Base-by-base conservation (phyloP, 1,140 invertebrate species). In the Medauroidea extradentata region DNA sequence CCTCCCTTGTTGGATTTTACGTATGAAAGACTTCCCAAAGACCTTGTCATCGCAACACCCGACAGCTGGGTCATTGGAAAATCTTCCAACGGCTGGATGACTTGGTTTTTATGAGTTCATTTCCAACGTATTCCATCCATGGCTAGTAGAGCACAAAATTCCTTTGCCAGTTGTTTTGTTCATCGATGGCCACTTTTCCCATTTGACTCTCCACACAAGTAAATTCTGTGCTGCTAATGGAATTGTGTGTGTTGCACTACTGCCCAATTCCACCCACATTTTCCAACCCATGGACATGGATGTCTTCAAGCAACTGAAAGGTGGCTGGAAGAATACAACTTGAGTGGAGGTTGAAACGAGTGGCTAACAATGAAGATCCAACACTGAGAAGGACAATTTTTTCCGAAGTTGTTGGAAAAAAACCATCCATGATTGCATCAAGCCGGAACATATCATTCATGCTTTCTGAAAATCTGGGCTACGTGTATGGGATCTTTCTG, bases 71-170 rank as follows among this genome's bases (percentile, higher is more conserved):
- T 62, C 34, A 46, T 72, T 29, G 74, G 75, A 7, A 57, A 59
- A 23, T 65, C 69, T n/a, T 69, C 73, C 18, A 71, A 60, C 21
- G 71, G 74, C 5, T 78, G 74, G 75, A 76, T 75, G 71, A 75
- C 53, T 41, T 65, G 25, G 21, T 66, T 78, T 76, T 62, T 77
- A 68, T 60, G 67, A 77, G 64, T 77, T 72, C 58, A 61, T 75
- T 23, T 59, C 65, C n/a, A 72, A 75, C 61, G 65, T 72, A 11
- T 76, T 76, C 66, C 13, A 71, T 48, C 72, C 67, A 44, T 75
- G 70, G 68, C 25, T 76, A 38, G 63, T 46, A 56, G 13, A 71
- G 63, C 59, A 72, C n/a, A 65, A 67, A 48, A 69, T 75, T 16
- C 44, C 52, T 62, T 51, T 50, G 24, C 71, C 72, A 25, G 66